Evolutionary conservation across 2,797 vertebrate species (phyloP).

Genomic region (Syndactyla subalaris): DNA sequence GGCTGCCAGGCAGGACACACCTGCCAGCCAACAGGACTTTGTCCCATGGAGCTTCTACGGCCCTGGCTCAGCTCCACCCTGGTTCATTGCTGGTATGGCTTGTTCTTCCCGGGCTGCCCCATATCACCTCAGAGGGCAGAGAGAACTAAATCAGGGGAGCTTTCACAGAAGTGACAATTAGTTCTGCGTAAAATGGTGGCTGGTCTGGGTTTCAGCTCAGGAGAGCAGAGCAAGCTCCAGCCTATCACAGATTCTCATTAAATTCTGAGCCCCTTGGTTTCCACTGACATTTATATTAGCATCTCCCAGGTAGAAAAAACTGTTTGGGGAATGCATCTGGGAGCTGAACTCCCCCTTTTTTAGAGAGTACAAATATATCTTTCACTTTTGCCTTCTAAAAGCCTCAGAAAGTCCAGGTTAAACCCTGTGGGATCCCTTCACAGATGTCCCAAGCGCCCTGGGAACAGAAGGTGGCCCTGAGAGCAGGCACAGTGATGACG

Average conservation of each 20-base stretch:
- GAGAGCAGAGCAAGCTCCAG: background rate
- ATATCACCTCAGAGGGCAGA: background rate
- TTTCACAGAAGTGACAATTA: background rate
- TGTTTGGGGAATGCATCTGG: background rate
- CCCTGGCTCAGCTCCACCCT: constrained; percentile 16
- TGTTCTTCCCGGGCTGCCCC: background rate
- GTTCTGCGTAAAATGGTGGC: background rate
- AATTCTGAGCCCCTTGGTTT: background rate
- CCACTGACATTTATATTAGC: background rate
- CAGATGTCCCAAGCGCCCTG: accelerated
- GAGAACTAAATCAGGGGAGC: background rate
- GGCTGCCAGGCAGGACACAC: accelerated
- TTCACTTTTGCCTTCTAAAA: background rate
- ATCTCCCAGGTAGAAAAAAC: background rate
- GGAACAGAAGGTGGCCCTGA: background rate
- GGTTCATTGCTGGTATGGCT: background rate
- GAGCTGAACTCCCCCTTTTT: background rate
- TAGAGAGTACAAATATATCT: accelerated
- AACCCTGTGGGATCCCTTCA: background rate
- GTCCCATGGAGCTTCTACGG: background rate
- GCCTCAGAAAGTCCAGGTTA: background rate
- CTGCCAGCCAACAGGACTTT: constrained; percentile 4
- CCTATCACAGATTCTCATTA: too few relatives aligned
- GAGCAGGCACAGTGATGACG: accelerated
- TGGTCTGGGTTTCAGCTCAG: background rate